Evolutionary conservation across 2,888 invertebrate species (phyloP), one percentile per base, ranked within the genome.

Genomic region (Cephus runcator): DNA sequence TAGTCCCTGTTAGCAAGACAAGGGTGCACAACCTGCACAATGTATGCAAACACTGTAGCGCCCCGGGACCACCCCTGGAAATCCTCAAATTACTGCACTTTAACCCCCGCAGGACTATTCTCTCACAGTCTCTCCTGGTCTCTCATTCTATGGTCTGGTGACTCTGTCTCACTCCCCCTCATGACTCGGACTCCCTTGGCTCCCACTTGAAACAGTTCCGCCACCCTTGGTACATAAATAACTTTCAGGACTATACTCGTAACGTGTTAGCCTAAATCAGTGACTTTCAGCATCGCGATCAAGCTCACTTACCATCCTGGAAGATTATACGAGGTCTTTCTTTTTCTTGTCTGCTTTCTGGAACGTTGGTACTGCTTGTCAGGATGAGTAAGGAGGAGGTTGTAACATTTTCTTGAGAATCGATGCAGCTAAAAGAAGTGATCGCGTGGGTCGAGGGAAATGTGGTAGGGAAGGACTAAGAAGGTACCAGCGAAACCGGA

Each of bases 21-120:
- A 85, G 87, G 86, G 85, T 88, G 83, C 84, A 56, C 56, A 56
- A 56, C 56, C 56, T 34, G 34, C 74, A 85, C 87, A 86, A 86
- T 87, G 87, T 89, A 88, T 88, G 88, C 89, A 89, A 89, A 88
- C 88, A 87, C 83, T 85, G 85, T 85, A 86, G 84, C 85, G 84
- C 84, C 83, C 81, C 77, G 83, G 85, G 85, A 86, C 86, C 86
- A 85, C 81, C 82, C 31, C 33, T 76, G 84, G 86, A 88, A 87
- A 88, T 88, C 83, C 87, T 85, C 87, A 85, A 88, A 88, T 89
- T 89, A 89, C 86, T 83, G 81, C 81, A 83, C 82, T 84, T 79
- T 81, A 80, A 77, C 83, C 71, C 71, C 71, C 31, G 71, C 23
- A 23, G 71, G 71, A 71, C 34, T 31, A 33, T 71, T 71, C 34